phyloP scores from a whole-genome alignment of 2,797 vertebrate species.

The Catamblyrhynchus diadema region DNA sequence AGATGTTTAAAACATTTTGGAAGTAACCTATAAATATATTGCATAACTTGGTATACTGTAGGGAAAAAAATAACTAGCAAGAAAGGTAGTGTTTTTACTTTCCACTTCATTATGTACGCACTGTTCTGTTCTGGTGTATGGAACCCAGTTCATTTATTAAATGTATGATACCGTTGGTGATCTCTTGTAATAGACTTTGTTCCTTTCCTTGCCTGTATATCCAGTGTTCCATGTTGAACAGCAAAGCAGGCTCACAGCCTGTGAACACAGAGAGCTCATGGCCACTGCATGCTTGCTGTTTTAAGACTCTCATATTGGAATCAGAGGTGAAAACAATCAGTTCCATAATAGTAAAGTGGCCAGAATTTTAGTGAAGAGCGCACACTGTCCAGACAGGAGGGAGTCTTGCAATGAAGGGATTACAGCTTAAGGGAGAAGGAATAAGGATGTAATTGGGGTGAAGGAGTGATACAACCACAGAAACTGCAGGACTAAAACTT shows the following conservation, averaged over 20 bases:
- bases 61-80: constrained; percentile 26
- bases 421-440: background rate
- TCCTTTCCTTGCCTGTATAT: background rate
- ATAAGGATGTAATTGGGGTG: background rate
- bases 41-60: constrained; percentile 60
- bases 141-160: constrained; percentile 62
- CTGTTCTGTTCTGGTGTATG: constrained; percentile 43
- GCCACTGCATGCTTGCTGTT: background rate
- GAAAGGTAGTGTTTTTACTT: constrained; percentile 67
- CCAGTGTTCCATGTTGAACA: background rate
- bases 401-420: background rate
- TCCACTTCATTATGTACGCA: constrained; percentile 64
- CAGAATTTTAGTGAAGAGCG: background rate
- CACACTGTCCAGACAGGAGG: background rate
- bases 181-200: background rate
- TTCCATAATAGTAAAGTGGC: background rate
- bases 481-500: background rate
- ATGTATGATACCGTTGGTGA: constrained; percentile 42
- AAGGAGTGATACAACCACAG: background rate
- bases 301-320: background rate
- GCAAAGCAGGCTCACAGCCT: background rate
- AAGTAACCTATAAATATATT: constrained; percentile 66
- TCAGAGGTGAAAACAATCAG: background rate
- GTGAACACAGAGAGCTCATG: background rate
- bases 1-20: constrained; percentile 59